Conservation (phyloP, 2,888 invertebrate species). For the Alsophila aescularia region DNA sequence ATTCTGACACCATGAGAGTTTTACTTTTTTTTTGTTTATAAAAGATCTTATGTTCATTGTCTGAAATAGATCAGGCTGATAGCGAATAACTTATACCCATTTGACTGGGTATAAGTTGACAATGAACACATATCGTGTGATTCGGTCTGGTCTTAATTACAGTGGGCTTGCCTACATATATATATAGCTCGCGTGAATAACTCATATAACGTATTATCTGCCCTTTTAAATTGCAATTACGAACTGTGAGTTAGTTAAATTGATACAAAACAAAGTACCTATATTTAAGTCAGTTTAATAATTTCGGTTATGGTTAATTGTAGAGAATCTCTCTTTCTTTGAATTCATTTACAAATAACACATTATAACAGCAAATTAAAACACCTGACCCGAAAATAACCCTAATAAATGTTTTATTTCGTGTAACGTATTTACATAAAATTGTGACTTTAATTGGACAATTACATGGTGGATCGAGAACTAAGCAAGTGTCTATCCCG, state of each 20-base stretch:
- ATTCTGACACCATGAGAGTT: slow-evolving; percentile 7
- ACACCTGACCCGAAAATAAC: slow-evolving; percentile 9
- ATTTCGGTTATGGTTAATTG: neutral
- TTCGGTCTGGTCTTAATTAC: slow-evolving; percentile 55
- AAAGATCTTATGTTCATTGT: slow-evolving; percentile 15
- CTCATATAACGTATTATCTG: slow-evolving; percentile 62
- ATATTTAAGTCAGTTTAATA: too few species aligned
- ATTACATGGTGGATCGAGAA: slow-evolving; percentile 72
- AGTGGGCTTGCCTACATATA: slow-evolving; percentile 44
- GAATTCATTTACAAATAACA: neutral
- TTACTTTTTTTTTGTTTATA: slow-evolving; percentile 10
- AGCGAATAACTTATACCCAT: slow-evolving; percentile 43
- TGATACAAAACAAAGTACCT: too few species aligned
- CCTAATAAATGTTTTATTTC: slow-evolving; percentile 37
- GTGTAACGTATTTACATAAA: slow-evolving; percentile 70
- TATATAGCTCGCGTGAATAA: slow-evolving; percentile 55
- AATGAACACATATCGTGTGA: slow-evolving; percentile 65
- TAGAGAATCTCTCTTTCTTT: neutral
- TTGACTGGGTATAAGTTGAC: slow-evolving; percentile 47
- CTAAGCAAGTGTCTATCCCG: slow-evolving; percentile 64
- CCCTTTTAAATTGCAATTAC: slow-evolving; percentile 18
- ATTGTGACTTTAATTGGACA: slow-evolving; percentile 79
- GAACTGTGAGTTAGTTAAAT: too few species aligned
- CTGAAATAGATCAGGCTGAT: slow-evolving; percentile 32
- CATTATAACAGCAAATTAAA: slow-evolving; percentile 1